Base-by-base conservation (phyloP, 2,797 vertebrate genomes). In the Myoxocephalus aenaeus region DNA sequence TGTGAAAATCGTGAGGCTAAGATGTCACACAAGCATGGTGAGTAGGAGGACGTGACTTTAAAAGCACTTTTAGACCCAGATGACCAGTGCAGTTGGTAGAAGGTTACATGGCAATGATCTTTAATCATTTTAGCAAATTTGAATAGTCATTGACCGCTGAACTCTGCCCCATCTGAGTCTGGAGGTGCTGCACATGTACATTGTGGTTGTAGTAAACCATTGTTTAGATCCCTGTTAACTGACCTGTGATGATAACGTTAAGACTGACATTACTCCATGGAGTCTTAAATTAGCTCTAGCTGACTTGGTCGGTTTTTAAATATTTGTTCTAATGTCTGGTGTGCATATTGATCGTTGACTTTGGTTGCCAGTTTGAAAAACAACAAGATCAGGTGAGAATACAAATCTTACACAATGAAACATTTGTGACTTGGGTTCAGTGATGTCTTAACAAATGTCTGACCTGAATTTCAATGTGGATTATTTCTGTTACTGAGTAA, bases 371-470 rank as follows among this genome's bases (percentile, higher is more conserved):
- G 1, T 17, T 7, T 57, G 40, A 42, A 34, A 7, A 20, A 2
- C 9, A 27, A 27, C 25, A 27, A 0, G 1, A 10, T 44, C 12
- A 72, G 87, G 92, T 93, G 48, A 88, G 86, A 3, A 22, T 27
- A 0, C 18, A 2, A 1, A 6, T 3, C 5, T 0, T 1, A 9
- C 1, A 20, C 9, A 0, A 38, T 54, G 6, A 0, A 27, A 1
- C 1, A 9, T 7, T 11, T 7, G 11, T 6, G 15, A 44, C 0
- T 0, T 62, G 77, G 89, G 70, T 91, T 92, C 86, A 54, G 81
- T 96, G 94, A 95, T 95, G 93, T 87, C 7, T 75, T 65, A 74
- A 86, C 94, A 95, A 95, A 95, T 95, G 95, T 96, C 94, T 95
- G 95, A 95, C 91, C 94, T 94, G 94, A 96, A 95, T 34, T 42